Base-by-base conservation (phyloP, 2,888 invertebrate species). In the Drosophila ustulata region DNA sequence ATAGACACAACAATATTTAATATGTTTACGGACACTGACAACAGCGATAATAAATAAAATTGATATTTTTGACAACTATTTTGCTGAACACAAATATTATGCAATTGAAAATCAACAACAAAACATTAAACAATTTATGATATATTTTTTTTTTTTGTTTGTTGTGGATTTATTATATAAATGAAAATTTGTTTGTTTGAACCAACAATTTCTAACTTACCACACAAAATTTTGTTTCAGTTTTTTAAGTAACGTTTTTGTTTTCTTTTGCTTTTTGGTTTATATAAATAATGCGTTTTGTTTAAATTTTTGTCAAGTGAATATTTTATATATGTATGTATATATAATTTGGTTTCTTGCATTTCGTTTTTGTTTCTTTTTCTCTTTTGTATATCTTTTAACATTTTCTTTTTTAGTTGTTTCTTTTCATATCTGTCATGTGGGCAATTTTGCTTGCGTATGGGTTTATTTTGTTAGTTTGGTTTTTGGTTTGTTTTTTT, bases 151-250 rank as follows among this genome's bases (percentile, higher is more conserved):
- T 64, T 51, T 70, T 59, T 41, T 43, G 56, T 61, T 69, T 68
- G 13, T 59, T 61, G 66, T 68, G 13, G 62, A 6, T 43, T 63
- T 72, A 57, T 58, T 55, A 43, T 43, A 68, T 52, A 73, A 43
- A 59, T 72, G 57, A 78, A 65, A 62, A 75, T 65, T 82, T 52
- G 46, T 55, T 82, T 68, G 67, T 71, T 67, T 69, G 71, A 88
- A 89, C 83, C 81, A 89, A 90, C 84, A 89, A 88, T 87, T 90
- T 90, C 82, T 88, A 92, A 92, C 92, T 92, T 92, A 92, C 92
- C 92, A 92, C 92, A 92, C 92, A 92, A 92, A 92, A 92, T 91
- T 91, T 89, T 82, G 84, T 86, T 80, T 88, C 82, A 87, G 82
- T 88, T 80, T 72, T 59, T 79, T 75, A 67, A 78, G 75, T 83